Conservation (phyloP, 2,888 invertebrate genomes). For the Netelia inedita region DNA sequence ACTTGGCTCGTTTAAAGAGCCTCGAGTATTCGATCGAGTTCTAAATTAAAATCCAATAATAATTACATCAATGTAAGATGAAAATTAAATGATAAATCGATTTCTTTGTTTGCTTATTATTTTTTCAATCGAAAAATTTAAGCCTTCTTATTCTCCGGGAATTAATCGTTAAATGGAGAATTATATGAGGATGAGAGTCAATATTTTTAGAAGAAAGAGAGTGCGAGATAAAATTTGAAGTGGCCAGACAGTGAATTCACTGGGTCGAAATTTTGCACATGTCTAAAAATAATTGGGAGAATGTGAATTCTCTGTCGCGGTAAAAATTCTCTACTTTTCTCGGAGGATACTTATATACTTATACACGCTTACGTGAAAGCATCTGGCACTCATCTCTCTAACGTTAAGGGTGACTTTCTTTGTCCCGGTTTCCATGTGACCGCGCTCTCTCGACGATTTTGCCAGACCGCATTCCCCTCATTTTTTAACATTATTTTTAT, state of each 20-base stretch:
- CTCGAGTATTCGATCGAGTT: too few species aligned
- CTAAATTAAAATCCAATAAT: too few species aligned
- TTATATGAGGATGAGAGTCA: background rate
- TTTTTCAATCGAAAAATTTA: too few species aligned
- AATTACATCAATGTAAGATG: too few species aligned
- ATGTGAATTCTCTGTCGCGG: constrained; percentile 17
- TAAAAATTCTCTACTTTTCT: constrained; percentile 50
- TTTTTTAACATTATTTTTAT: constrained; percentile 27
- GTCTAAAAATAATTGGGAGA: constrained; percentile 62
- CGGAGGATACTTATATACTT: constrained; percentile 3
- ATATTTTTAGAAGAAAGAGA: constrained; percentile 20
- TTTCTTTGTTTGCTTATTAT: too few species aligned
- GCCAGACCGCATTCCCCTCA: constrained; percentile 18
- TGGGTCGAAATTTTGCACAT: constrained; percentile 36
- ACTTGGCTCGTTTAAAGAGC: too few species aligned
- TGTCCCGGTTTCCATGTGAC: constrained; percentile 62
- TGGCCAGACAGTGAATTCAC: constrained; percentile 42
- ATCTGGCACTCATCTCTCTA: constrained; percentile 39
- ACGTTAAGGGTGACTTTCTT: constrained; percentile 45
- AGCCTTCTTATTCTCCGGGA: too few species aligned
- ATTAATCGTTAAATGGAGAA: background rate
- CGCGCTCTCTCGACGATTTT: constrained; percentile 15
- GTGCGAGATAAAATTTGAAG: constrained; percentile 36
- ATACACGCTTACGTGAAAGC: background rate
- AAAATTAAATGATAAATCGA: too few species aligned